Percentiles rank a stretch among this genome's conserved stretches.
phyloP scores from a whole-genome alignment of 2,113 vertebrate species.

The Antennarius striatus region DNA sequence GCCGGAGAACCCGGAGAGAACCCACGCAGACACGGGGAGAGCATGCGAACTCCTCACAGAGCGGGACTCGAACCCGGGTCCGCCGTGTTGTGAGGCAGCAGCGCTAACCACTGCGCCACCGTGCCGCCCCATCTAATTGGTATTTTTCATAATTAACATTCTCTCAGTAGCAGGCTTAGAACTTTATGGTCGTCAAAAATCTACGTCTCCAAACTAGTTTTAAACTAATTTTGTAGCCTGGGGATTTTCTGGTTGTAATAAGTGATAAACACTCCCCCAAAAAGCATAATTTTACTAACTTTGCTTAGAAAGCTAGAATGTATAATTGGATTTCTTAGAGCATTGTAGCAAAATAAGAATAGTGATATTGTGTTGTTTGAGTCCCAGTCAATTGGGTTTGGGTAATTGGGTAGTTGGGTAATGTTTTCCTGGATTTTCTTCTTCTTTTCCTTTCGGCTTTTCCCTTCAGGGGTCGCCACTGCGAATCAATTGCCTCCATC shows the following conservation, averaged over 20 bases:
- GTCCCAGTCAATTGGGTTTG: constrained; percentile 17
- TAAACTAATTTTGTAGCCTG: neutral
- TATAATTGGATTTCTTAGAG: constrained; percentile 24
- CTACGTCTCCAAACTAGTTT: no score
- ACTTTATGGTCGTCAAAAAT: neutral
- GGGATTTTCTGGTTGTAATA: neutral
- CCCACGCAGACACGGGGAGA: no score
- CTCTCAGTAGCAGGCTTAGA: neutral
- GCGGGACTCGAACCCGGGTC: no score
- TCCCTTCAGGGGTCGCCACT: no score
- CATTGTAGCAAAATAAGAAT: constrained; percentile 9
- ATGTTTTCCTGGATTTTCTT: no score
- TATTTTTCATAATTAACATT: constrained; percentile 16
- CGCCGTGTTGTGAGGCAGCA: no score
- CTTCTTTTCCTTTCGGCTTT: no score
- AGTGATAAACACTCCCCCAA: neutral
- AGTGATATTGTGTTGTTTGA: constrained; percentile 16
- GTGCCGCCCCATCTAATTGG: neutral
- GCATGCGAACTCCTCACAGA: no score
- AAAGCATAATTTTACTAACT: constrained; percentile 36
- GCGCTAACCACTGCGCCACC: no score
- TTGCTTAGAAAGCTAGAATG: constrained; percentile 20
- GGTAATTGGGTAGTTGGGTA: no score
- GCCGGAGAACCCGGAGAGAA: no score
- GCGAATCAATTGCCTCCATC: no score